A percentile compares a stretch with the other conserved stretches of the same genome.
Conservation (phyloP, 2,797 vertebrate species). For the Lepidocolaptes lacrymiger region DNA sequence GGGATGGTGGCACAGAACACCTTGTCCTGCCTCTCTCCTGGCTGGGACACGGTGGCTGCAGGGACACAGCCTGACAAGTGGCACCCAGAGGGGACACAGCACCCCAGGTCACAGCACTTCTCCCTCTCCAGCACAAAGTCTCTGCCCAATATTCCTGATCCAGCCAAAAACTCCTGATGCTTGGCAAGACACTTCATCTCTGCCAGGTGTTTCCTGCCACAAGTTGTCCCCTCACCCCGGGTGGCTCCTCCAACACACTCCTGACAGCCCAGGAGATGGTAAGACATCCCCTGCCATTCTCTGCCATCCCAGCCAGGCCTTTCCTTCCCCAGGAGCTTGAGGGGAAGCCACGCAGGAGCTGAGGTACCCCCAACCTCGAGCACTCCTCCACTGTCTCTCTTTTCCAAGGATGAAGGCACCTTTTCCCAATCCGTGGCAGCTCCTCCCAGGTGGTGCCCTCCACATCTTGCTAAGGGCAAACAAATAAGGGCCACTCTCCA, state of each 20-base stretch:
- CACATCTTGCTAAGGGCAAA: fast-evolving
- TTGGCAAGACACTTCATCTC: not conserved
- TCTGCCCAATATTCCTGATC: not conserved
- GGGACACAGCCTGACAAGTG: not conserved
- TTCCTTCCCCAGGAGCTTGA: not conserved
- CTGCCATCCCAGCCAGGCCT: not conserved
- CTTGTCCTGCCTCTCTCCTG: not conserved
- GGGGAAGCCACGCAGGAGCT: too few relatives aligned
- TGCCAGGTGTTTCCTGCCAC: not conserved
- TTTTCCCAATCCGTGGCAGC: not conserved
- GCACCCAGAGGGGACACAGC: not conserved
- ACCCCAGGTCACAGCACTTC: too few relatives aligned
- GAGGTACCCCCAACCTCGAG: not conserved
- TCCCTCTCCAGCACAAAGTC: not conserved
- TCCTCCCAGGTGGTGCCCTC: not conserved
- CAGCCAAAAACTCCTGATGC: fast-evolving
- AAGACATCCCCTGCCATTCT: not conserved
- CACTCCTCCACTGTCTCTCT: not conserved
- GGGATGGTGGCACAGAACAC: not conserved
- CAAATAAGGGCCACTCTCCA: fast-evolving
- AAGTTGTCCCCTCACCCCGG: not conserved
- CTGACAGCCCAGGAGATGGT: fast-evolving
- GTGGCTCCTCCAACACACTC: not conserved
- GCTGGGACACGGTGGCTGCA: not conserved
- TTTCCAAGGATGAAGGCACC: not conserved